Base-by-base conservation (phyloP, 2,797 vertebrate species). In the Lacerta viridis region DNA sequence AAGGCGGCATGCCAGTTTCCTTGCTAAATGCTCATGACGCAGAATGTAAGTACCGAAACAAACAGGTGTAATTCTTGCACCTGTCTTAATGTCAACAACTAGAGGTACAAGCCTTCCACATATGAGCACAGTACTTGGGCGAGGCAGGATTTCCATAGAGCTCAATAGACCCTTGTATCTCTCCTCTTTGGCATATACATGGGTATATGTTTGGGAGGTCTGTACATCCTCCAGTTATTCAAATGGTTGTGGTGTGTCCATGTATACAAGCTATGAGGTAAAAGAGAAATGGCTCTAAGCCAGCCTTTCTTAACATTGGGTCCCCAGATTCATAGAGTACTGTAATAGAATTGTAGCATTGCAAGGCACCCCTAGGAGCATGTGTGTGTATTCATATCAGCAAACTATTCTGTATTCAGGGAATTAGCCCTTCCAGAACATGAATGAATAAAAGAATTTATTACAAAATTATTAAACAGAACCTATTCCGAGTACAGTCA, bases 1-100 rank as follows among this genome's bases (percentile, higher is more conserved):
- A 99, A 91, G 98, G 98, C 87, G 98, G 93, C 78, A 95, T 98
- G 88, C 99, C 99, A 20, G 98, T 98, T 91, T 99, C 98, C 13
- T 96, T 99, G 29, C 98, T 98, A 94, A 99, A 98, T 93, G 99
- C 98, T 39, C 99, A 99, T 88, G 98, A 98, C 91, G 98, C 99
- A 93, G 99, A 99, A 97, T 98, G 99, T 99, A 96, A 97, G 98
- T 96, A 68, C 50, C 50, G 90, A 23, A 80, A 85, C 84, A 59
- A 15, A 68, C 61, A 76, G 10, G 23, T 39, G 23, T 76, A 23
- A 71, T 2, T 50, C 29, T 66, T 66, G 71, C 13, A 13, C 79
- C 41, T 18, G 25, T 80, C 27, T n/a, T 66, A 23, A 46, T 72
- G 55, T 39, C 17, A 43, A 46, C 59, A 66, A 50, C 11, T 66